A percentile compares a stretch with the other conserved stretches of the same genome.
Evolutionary conservation across 2,888 invertebrate species (phyloP).

Genomic region (Eledone cirrhosa): DNA sequence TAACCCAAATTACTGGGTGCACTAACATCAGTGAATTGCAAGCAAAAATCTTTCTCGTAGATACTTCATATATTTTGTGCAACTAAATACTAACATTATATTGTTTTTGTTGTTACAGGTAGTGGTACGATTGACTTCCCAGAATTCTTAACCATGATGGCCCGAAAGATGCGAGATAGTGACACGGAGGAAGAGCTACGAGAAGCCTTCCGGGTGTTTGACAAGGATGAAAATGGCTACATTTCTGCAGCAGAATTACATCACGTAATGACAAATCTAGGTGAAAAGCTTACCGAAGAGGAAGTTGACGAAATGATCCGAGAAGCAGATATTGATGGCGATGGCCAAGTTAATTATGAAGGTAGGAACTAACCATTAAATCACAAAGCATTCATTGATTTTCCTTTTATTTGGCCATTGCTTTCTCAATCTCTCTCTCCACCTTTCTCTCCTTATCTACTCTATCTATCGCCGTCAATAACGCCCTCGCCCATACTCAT

Average conservation of each 20-base stretch:
- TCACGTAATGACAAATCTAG: slow-evolving; percentile 99
- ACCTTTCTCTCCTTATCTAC: no score
- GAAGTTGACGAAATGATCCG: slow-evolving; percentile 99
- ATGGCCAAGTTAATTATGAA: slow-evolving; percentile 98
- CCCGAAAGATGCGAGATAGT: slow-evolving; percentile 99
- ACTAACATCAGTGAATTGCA: no score
- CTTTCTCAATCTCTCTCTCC: no score
- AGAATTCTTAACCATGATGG: slow-evolving; percentile 99
- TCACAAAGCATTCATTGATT: background rate
- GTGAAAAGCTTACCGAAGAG: slow-evolving; percentile 98
- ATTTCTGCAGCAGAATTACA: slow-evolving; percentile 97
- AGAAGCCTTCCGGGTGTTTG: slow-evolving; percentile 97
- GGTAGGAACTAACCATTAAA: slow-evolving; percentile 63
- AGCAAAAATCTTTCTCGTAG: no score
- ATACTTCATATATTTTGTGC: no score
- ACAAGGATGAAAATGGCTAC: slow-evolving; percentile 99
- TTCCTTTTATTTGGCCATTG: background rate
- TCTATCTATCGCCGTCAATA: no score
- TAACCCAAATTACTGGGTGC: no score
- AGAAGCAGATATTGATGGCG: slow-evolving; percentile 98
- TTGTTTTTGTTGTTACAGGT: slow-evolving; percentile 71
- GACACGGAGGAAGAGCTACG: slow-evolving; percentile 98
- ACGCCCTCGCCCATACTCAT: no score
- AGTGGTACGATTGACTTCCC: slow-evolving; percentile 99
- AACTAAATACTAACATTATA: background rate